Evolutionary conservation across 1,140 invertebrate species (phyloP), one percentile per base, ranked within the genome.

Genomic region (Drosophila funebris): DNA sequence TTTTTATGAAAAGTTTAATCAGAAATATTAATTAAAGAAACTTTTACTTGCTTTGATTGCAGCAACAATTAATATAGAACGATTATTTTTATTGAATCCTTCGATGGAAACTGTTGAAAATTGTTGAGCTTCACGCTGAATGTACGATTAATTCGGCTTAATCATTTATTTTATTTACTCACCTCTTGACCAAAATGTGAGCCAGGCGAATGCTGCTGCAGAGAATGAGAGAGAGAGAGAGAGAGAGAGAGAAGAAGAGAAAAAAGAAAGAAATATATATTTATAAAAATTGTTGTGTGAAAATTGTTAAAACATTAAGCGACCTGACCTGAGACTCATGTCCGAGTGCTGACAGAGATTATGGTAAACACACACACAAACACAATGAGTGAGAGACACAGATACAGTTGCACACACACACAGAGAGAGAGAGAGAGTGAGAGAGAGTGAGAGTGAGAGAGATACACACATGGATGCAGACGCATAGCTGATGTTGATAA

Each of bases 401-500:
- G 4, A 11, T 9, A 8, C 13, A 22, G 11, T n/a, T n/a, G 16
- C 18, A 20, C 7, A 33, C 24, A 50, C n/a, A 22, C 22, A 60
- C 20, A 48, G 8, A n/a, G n/a, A n/a, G n/a, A n/a, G n/a, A n/a
- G n/a, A n/a, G n/a, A n/a, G n/a, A n/a, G n/a, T n/a, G n/a, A n/a
- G n/a, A n/a, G n/a, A n/a, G n/a, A n/a, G n/a, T n/a, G n/a, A n/a
- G n/a, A n/a, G n/a, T n/a, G n/a, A n/a, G n/a, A n/a, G n/a, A n/a
- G n/a, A 53, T 37, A 13, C 50, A 22, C 24, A 27, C 24, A 27
- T 16, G n/a, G n/a, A n/a, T n/a, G 13, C 43, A 14, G 18, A 36
- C 18, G 44, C 18, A 44, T 52, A 64, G 44, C 44, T 72, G 53
- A 58, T 58, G 53, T 44, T 68, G 48, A 67, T 68, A 68, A 46